These are phyloP conservation scores for Pseudochromis fuscus DNA, from an alignment of 2,797 vertebrate species.

Conservation along the genomic window DNA sequence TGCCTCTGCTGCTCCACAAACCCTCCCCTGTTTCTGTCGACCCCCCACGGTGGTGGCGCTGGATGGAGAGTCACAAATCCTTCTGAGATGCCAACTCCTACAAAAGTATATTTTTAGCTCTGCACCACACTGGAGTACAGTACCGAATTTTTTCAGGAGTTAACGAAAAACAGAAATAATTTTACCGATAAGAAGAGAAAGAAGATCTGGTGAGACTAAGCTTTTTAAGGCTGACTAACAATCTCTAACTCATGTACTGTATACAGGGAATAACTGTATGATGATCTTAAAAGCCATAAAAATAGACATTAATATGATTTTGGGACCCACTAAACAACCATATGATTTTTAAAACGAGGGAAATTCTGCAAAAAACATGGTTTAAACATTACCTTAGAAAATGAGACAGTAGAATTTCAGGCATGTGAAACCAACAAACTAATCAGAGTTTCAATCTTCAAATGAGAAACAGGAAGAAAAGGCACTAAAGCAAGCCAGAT, in stretches of 20 bases:
- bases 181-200: not conserved
- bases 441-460: not conserved
- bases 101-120: conserved; percentile 35
- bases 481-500: not conserved
- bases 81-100: conserved; percentile 19
- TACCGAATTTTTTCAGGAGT: conserved; percentile 8
- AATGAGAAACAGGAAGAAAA: conserved; percentile 7
- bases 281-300: not conserved
- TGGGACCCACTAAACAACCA: not conserved
- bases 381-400: not conserved
- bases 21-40: conserved; percentile 24
- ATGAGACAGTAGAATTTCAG: not conserved
- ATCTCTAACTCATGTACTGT: not conserved
- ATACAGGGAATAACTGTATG: not conserved
- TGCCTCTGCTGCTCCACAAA: conserved; percentile 29
- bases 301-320: not conserved
- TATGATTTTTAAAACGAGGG: not conserved
- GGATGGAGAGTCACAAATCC: conserved; percentile 39
- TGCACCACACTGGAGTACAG: conserved; percentile 16
- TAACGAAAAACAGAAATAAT: not conserved
- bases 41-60: not conserved
- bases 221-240: not conserved
- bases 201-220: not conserved
- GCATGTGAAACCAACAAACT: conserved; percentile 2
- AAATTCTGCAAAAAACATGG: not conserved